Base-by-base conservation (phyloP, 2,888 invertebrate genomes). In the Cylindroiulus punctatus region DNA sequence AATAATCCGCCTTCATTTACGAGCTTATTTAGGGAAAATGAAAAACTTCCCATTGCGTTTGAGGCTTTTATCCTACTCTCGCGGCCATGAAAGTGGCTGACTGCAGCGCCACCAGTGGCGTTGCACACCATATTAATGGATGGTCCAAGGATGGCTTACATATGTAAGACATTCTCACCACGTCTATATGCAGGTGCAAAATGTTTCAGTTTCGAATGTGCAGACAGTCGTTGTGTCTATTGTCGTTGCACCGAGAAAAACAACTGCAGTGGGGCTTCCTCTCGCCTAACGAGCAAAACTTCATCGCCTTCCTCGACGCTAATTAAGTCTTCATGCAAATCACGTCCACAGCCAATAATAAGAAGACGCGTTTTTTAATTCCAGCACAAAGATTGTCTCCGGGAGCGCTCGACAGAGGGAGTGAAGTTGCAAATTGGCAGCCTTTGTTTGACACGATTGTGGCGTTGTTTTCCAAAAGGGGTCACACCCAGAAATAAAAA, bases 301-400 rank as follows among this genome's bases (percentile, higher is more conserved):
- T 52, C 52, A 3, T 52, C 52, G 52, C 52, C 52, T 65, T 65
- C 65, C 65, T 26, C 12, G 12, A 26, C 10, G 22, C 26, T 65
- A 65, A 65, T 65, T 65, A 65, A 65, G 65, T 65, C 65, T 65
- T 65, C 65, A 65, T 65, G 65, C 65, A 65, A 65, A 65, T 65
- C 65, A 65, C 65, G 65, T 65, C 26, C n/a, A 26, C 65, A n/a
- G 65, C 26, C 65, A 65, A 65, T 65, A 65, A 26, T 26, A 26
- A 26, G 65, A 65, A 65, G 65, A 65, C 65, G 26, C 7, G 2
- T 44, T 44, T 26, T 65, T 26, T 26, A 65, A 65, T 65, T 65
- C 26, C 65, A 26, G 26, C 65, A 12, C 26, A 65, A 4, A 52
- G 14, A 52, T 3, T 52, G 52, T 0, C 52, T 52, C 52, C 10